Percentiles rank a stretch among this genome's conserved stretches.
These are phyloP conservation scores for Ophthalmolycus amberensis DNA, from an alignment of 2,113 vertebrate species.

Conservation along the genomic window DNA sequence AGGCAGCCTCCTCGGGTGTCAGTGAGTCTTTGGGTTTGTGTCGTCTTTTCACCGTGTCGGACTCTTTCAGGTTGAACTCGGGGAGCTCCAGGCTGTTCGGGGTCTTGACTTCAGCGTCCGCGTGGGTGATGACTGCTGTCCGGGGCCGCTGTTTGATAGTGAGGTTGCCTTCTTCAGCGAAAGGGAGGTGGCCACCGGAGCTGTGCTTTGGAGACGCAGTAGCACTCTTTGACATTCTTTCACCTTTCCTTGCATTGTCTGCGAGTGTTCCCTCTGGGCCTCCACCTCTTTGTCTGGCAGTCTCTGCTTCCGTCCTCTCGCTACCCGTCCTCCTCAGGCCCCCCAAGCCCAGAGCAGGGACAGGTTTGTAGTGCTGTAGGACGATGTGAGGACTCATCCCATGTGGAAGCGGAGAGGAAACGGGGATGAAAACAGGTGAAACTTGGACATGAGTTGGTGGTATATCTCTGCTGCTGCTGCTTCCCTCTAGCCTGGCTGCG, in stretches of 20 bases:
- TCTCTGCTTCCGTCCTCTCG: constrained; percentile 58
- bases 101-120: constrained; percentile 44
- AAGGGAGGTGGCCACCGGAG: constrained; percentile 89
- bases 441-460: constrained; percentile 40
- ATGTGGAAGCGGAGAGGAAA: constrained; percentile 22
- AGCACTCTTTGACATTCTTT: constrained; percentile 51
- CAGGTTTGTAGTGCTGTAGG: constrained; percentile 52
- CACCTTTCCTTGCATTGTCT: constrained; percentile 59
- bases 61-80: constrained; percentile 95
- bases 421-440: constrained; percentile 39
- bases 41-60: constrained; percentile 93
- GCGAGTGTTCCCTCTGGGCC: constrained; percentile 52
- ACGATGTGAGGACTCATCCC: constrained; percentile 27
- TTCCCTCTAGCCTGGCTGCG: constrained; percentile 77
- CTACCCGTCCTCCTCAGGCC: constrained; percentile 83
- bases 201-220: constrained; percentile 81
- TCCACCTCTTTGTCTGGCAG: constrained; percentile 38
- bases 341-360: constrained; percentile 63
- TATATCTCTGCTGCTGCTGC: constrained; percentile 56
- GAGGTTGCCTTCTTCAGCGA: constrained; percentile 95
- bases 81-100: constrained; percentile 75
- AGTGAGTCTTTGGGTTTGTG: constrained; percentile 86
- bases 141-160: constrained; percentile 96
- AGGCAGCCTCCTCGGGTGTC: constrained; percentile 64
- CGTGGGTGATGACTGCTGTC: constrained; percentile 36